These are phyloP conservation scores for Theristus sp. DNA, from an alignment of 2,888 invertebrate species.

Conservation along the genomic window DNA sequence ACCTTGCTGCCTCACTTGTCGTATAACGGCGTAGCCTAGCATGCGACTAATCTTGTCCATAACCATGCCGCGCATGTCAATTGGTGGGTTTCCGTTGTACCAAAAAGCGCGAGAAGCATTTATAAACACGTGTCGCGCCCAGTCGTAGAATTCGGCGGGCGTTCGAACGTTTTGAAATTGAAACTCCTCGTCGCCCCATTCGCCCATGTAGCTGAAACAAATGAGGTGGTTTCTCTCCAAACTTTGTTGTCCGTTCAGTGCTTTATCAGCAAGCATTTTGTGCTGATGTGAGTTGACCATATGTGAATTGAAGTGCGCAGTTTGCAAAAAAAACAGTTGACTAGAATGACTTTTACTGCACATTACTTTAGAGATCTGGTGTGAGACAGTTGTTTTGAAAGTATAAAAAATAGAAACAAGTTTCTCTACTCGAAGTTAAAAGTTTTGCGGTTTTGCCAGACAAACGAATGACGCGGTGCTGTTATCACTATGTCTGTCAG, in stretches of 20 bases:
- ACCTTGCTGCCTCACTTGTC: constrained; percentile 32
- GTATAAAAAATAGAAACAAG: not conserved
- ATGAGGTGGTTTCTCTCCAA: too few relatives aligned
- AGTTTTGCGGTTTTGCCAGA: not conserved
- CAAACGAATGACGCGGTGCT: too few relatives aligned
- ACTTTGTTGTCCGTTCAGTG: too few relatives aligned
- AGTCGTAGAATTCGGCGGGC: constrained; percentile 32
- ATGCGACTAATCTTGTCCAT: constrained; percentile 35
- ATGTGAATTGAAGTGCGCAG: too few relatives aligned
- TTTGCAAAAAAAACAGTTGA: too few relatives aligned
- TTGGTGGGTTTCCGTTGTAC: constrained; percentile 34
- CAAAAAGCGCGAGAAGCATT: constrained; percentile 28
- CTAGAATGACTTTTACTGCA: too few relatives aligned
- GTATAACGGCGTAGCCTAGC: constrained; percentile 37
- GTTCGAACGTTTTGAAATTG: constrained; percentile 21
- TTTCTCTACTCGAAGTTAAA: not conserved
- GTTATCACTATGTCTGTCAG: too few relatives aligned
- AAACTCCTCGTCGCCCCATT: not conserved
- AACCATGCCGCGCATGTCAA: constrained; percentile 34
- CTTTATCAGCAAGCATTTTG: too few relatives aligned
- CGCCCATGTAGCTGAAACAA: not conserved
- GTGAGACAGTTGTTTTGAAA: not conserved
- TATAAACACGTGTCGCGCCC: constrained; percentile 31
- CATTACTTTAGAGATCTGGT: too few relatives aligned
- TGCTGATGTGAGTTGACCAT: too few relatives aligned